These are phyloP conservation scores for Pseudotriccus pelzelni DNA, from an alignment of 2,797 vertebrate species.

Conservation along the genomic window DNA sequence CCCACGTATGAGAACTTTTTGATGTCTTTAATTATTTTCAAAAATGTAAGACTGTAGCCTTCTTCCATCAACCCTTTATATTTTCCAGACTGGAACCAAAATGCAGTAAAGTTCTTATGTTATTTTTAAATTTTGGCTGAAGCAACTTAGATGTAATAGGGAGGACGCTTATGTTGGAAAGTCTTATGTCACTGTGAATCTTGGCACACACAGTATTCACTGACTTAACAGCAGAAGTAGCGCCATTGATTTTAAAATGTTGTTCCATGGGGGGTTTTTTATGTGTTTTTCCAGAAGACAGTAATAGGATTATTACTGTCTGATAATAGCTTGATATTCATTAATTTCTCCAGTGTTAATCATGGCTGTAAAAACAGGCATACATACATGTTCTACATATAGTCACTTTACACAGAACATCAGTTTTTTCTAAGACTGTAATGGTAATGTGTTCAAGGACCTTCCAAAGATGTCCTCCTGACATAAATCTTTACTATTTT, in stretches of 20 bases:
- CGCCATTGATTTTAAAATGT: conserved; percentile 47
- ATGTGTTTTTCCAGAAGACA: conserved; percentile 54
- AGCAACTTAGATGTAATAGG: conserved; percentile 59
- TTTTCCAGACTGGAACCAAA: conserved; percentile 60
- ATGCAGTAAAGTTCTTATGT: conserved; percentile 32
- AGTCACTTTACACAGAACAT: background rate
- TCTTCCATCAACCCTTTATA: conserved; percentile 33
- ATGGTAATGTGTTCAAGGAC: background rate
- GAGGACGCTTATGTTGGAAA: conserved; percentile 69
- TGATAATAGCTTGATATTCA: conserved; percentile 48
- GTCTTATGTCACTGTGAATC: conserved; percentile 71
- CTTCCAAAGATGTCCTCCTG: background rate
- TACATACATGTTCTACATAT: background rate
- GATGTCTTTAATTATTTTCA: background rate
- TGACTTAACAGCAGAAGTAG: conserved; percentile 61
- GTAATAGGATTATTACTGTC: conserved; percentile 6
- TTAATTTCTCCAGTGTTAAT: conserved; percentile 11
- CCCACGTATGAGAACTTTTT: background rate
- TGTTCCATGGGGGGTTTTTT: background rate
- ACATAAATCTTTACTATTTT: background rate
- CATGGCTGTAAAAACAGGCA: background rate
- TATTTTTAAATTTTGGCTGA: conserved; percentile 72
- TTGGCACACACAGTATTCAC: conserved; percentile 42
- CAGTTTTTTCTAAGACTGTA: background rate
- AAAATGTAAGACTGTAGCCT: background rate